Evolutionary conservation across 1,140 invertebrate genomes (phyloP).

Genomic region (Armadillidium nasatum): DNA sequence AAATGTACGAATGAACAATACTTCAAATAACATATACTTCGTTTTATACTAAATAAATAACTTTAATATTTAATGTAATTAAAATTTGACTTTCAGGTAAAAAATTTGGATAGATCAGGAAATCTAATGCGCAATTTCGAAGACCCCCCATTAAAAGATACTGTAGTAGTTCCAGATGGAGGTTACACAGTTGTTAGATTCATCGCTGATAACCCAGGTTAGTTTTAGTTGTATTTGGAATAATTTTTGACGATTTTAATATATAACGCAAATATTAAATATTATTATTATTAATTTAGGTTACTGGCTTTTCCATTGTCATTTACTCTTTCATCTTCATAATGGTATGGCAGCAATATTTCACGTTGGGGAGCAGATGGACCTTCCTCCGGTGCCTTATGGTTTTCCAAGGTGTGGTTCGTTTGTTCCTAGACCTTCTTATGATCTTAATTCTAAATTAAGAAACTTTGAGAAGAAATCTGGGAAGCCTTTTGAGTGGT

Average conservation of each 20-base stretch:
- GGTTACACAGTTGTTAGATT: conserved; percentile 87
- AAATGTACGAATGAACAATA: too few relatives aligned
- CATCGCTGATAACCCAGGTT: conserved; percentile 80
- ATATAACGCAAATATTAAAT: neutral
- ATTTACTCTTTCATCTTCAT: conserved; percentile 84
- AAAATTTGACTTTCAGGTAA: too few relatives aligned
- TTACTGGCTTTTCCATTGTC: conserved; percentile 87
- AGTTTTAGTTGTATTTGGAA: neutral
- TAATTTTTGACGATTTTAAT: neutral
- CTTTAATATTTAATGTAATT: too few relatives aligned
- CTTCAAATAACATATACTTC: too few relatives aligned
- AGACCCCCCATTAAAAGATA: conserved; percentile 76
- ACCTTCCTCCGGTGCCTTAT: conserved; percentile 51
- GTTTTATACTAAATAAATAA: too few relatives aligned
- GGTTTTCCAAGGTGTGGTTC: conserved; percentile 36
- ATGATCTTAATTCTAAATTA: neutral
- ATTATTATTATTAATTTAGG: conserved; percentile 52
- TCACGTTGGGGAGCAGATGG: conserved; percentile 59
- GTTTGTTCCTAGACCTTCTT: neutral
- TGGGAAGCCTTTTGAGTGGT: too few relatives aligned
- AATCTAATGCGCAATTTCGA: conserved; percentile 66
- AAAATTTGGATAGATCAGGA: conserved; percentile 52
- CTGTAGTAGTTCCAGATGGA: conserved; percentile 86
- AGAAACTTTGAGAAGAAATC: too few relatives aligned
- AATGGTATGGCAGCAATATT: conserved; percentile 82